phyloP scores from a whole-genome alignment of 1,140 invertebrate species.

The Lepidotrigona ventralis region DNA sequence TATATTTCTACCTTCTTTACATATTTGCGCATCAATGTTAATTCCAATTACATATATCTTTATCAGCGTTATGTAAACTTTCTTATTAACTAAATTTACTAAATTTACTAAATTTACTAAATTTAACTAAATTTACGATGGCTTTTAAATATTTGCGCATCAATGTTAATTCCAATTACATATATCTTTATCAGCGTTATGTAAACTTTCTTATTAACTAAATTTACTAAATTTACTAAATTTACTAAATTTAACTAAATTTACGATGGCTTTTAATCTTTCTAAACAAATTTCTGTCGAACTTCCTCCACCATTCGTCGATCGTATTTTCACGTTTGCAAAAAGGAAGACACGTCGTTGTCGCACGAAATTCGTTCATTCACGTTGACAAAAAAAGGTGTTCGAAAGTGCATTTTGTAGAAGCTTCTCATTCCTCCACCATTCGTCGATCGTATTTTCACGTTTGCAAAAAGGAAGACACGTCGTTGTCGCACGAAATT shows the following conservation, averaged over 20 bases:
- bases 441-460: neutral
- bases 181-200: neutral
- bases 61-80: neutral
- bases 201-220: neutral
- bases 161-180: neutral
- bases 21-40: no score
- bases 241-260: no score
- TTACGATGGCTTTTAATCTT: no score
- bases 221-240: no score
- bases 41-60: neutral
- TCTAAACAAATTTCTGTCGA: neutral
- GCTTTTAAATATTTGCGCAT: no score
- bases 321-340: neutral
- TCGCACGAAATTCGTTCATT: neutral
- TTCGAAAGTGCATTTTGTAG: neutral
- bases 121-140: no score
- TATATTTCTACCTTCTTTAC: no score
- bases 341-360: neutral
- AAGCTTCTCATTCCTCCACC: no score
- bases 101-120: no score
- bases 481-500: neutral
- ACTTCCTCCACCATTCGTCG: no score
- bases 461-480: neutral
- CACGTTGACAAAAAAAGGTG: neutral
- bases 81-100: neutral